A percentile compares a stretch with the other conserved stretches of the same genome.
Evolutionary conservation across 2,113 vertebrate species (phyloP).

Genomic region (Pseudolaguvia tuberculata): DNA sequence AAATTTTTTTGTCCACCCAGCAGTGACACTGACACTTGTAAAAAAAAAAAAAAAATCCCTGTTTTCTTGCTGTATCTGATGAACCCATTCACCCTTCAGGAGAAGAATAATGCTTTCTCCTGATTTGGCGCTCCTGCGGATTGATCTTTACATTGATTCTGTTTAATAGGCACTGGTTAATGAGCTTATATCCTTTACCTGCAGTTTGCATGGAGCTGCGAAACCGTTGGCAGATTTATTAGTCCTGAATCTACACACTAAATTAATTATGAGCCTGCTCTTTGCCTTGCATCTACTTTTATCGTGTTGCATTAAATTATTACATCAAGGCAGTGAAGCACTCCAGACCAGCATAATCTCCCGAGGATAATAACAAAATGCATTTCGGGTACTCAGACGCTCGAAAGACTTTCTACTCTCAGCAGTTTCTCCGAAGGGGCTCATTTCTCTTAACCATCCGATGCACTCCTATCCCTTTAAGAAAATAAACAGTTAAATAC

Average conservation of each 20-base stretch:
- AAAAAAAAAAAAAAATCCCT: too few species aligned
- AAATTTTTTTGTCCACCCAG: too few species aligned
- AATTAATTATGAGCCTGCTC: constrained; percentile 14
- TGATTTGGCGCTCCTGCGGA: neutral
- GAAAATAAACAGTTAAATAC: too few species aligned
- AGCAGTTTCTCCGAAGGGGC: neutral
- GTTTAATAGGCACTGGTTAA: neutral
- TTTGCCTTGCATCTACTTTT: constrained; percentile 32
- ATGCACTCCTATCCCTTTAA: neutral
- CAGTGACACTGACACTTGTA: neutral
- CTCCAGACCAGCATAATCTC: neutral
- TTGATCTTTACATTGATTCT: too few species aligned
- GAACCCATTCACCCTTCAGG: neutral
- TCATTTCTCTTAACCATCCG: neutral
- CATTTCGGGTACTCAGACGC: neutral
- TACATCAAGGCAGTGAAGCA: neutral
- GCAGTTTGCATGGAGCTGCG: neutral
- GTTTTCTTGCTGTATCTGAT: neutral
- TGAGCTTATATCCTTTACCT: neutral
- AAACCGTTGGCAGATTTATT: neutral
- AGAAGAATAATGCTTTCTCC: neutral
- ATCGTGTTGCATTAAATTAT: neutral
- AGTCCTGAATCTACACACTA: neutral
- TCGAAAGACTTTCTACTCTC: neutral
- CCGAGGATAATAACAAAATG: neutral